A percentile compares a stretch with the other conserved stretches of the same genome.
These are phyloP conservation scores for Mycteria americana DNA, from an alignment of 2,797 vertebrate genomes.

Conservation along the genomic window DNA sequence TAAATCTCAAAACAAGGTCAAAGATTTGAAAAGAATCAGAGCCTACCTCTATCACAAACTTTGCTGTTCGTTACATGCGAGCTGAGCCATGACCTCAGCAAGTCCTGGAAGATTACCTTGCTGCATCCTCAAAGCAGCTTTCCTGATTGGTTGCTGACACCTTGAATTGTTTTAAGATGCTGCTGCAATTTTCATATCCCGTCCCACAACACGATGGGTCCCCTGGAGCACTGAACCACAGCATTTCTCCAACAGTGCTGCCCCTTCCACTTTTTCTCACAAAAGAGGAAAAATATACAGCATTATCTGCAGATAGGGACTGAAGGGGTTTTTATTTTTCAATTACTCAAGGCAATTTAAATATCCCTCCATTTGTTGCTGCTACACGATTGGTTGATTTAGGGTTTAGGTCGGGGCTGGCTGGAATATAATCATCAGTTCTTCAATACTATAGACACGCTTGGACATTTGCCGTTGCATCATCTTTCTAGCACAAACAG, in stretches of 20 bases:
- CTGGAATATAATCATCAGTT: neutral
- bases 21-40: neutral
- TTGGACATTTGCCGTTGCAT: neutral
- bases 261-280: neutral
- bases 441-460: neutral
- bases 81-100: neutral
- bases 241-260: neutral
- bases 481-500: neutral
- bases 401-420: neutral
- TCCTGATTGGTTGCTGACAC: neutral
- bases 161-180: neutral
- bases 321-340: neutral
- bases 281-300: neutral
- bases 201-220: neutral
- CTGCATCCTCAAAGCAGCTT: neutral
- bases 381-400: neutral
- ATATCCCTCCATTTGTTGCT: neutral
- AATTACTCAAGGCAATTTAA: neutral
- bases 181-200: neutral
- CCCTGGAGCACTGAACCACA: neutral
- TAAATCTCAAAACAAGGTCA: neutral
- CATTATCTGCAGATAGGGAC: neutral
- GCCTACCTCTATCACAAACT: neutral
- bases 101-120: neutral
- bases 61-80: neutral